phyloP scores from a whole-genome alignment of 2,113 vertebrate species.

The Cacatua alba region DNA sequence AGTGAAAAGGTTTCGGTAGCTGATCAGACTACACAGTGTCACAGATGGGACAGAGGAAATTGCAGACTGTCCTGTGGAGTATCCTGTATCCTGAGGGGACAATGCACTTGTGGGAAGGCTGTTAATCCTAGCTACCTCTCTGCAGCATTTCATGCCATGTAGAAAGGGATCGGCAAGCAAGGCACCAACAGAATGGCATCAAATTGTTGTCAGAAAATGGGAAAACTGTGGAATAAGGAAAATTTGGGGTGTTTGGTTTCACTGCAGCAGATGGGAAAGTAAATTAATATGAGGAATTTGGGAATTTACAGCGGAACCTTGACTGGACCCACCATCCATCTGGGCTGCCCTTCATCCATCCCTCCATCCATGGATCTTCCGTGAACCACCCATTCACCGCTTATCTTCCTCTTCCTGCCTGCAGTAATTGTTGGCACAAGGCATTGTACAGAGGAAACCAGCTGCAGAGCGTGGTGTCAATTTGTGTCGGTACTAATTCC shows the following conservation, averaged over 20 bases:
- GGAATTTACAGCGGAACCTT: conserved; percentile 27
- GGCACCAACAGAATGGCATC: not conserved
- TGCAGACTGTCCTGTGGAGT: not conserved
- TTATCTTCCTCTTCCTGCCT: conserved; percentile 54
- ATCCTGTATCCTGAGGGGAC: not conserved
- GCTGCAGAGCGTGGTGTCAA: conserved; percentile 29
- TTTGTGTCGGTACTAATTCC: conserved; percentile 15
- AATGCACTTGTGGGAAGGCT: not conserved
- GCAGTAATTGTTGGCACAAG: conserved; percentile 50
- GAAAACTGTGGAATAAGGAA: conserved; percentile 4
- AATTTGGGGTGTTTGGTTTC: conserved; percentile 38
- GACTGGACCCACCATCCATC: conserved; percentile 25
- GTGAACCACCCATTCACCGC: not conserved
- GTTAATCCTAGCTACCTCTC: not conserved
- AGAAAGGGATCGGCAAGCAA: not conserved
- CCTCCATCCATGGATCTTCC: not conserved
- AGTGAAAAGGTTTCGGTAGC: not conserved
- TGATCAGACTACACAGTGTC: not conserved
- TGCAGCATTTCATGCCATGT: not conserved
- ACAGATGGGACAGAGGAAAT: not conserved
- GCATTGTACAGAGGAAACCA: conserved; percentile 26
- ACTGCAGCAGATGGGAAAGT: conserved; percentile 42
- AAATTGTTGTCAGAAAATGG: not conserved
- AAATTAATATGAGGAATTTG: conserved; percentile 38
- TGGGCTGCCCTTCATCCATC: conserved; percentile 38